These are phyloP conservation scores for Leptopilina clavipes DNA, from an alignment of 1,140 invertebrate species.

Conservation along the genomic window DNA sequence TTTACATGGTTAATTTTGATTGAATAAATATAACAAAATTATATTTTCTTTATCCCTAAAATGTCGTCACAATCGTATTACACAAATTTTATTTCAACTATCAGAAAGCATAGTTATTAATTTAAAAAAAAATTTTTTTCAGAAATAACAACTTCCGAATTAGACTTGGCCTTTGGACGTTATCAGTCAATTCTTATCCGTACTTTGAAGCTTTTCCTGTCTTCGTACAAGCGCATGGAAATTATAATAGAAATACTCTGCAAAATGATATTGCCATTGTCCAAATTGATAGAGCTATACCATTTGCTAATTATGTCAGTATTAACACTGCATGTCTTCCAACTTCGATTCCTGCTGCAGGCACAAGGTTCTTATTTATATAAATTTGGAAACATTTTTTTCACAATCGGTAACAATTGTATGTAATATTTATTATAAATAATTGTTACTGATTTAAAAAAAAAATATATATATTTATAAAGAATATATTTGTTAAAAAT, in stretches of 20 bases:
- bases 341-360: constrained; percentile 71
- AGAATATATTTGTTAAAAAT: no score
- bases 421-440: no score
- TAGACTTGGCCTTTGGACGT: constrained; percentile 83
- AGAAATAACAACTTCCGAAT: constrained; percentile 75
- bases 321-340: constrained; percentile 84
- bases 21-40: no score
- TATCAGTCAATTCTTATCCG: constrained; percentile 78
- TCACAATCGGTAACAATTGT: no score
- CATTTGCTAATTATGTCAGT: constrained; percentile 78
- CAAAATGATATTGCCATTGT: constrained; percentile 83
- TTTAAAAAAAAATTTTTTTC: constrained; percentile 24
- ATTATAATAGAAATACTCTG: constrained; percentile 80
- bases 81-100: no score
- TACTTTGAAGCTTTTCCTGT: constrained; percentile 77
- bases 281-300: constrained; percentile 76
- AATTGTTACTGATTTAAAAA: no score
- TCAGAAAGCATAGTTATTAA: no score
- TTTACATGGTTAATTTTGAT: no score
- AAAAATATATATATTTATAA: no score
- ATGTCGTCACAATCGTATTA: no score
- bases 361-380: constrained; percentile 73
- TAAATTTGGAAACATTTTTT: no score
- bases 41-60: no score
- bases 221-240: constrained; percentile 79